Base-by-base conservation (phyloP, 2,888 invertebrate species). In the Charanyca ferruginea region DNA sequence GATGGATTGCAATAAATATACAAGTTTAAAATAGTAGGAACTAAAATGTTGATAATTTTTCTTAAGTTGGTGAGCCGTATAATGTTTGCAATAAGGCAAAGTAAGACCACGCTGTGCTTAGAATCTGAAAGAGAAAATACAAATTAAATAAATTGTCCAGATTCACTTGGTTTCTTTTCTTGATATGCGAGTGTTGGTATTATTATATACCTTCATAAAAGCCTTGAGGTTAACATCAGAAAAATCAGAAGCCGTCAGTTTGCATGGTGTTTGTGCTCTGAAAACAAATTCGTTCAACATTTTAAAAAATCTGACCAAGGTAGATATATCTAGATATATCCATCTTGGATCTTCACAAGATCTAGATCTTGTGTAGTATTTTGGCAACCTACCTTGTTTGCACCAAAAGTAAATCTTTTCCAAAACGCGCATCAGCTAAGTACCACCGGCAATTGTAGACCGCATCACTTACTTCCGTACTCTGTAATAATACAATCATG, bases 371-470 rank as follows among this genome's bases (percentile, higher is more conserved):
- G 25, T 25, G 25, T 25, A 9, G 13, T n/a, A n/a, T 47, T n/a
- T 38, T 16, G 18, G 11, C 3, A 13, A 11, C 9, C 42, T 74
- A 92, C 92, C 92, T 90, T 18, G 76, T 86, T 76, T 84, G 81
- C 1, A 92, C 73, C 2, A 91, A 51, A 2, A 89, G 83, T 20
- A 93, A 66, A 52, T 83, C 85, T 61, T 87, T 92, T 0, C 77
- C 80, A 4, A 87, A 62, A 3, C 60, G 72, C 3, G 79, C 35
- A 23, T 89, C 85, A 11, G 85, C 77, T 49, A 80, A 63, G 51
- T 91, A 91, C 93, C 92, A 92, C 18, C 82, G 80, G 53, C 85
- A 87, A 11, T 87, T 87, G 66, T 92, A 93, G 0, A 89, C 80
- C 0, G 90, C 90, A n/a, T 87, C 81, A 18, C 87, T 77, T 0